These are phyloP conservation scores for Pangasius larnaudii DNA, from an alignment of 2,797 vertebrate species.

Conservation along the genomic window DNA sequence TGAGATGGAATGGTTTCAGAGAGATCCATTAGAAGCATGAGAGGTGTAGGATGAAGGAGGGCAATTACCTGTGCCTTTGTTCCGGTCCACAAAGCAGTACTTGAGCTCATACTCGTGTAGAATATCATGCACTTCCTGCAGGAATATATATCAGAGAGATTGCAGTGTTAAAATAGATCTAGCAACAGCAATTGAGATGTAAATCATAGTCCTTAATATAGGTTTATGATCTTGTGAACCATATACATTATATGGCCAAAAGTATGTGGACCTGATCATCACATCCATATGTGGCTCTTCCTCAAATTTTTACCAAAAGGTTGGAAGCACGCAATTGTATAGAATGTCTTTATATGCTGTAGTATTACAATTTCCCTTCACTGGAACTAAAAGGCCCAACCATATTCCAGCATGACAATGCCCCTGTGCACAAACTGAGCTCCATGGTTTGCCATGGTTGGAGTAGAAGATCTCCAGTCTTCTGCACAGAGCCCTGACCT, in stretches of 20 bases:
- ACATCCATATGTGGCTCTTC: background rate
- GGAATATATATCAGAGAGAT: conserved; percentile 19
- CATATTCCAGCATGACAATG: background rate
- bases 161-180: conserved; percentile 26
- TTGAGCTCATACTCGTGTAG: conserved; percentile 94
- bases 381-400: background rate
- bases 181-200: conserved; percentile 9
- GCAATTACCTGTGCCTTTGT: conserved; percentile 95
- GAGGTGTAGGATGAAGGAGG: conserved; percentile 47
- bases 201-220: conserved; percentile 11
- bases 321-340: background rate
- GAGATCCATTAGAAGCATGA: conserved; percentile 53
- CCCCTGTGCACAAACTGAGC: background rate
- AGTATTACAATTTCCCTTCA: background rate
- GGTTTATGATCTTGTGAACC: background rate
- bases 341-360: background rate
- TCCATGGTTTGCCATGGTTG: no score
- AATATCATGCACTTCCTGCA: conserved; percentile 93
- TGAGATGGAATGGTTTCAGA: conserved; percentile 43
- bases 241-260: background rate
- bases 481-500: background rate
- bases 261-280: background rate
- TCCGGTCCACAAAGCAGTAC: conserved; percentile 98
- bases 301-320: background rate
- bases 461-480: background rate